Evolutionary conservation across 2,113 vertebrate genomes (phyloP).

Genomic region (Irena cyanogastra): DNA sequence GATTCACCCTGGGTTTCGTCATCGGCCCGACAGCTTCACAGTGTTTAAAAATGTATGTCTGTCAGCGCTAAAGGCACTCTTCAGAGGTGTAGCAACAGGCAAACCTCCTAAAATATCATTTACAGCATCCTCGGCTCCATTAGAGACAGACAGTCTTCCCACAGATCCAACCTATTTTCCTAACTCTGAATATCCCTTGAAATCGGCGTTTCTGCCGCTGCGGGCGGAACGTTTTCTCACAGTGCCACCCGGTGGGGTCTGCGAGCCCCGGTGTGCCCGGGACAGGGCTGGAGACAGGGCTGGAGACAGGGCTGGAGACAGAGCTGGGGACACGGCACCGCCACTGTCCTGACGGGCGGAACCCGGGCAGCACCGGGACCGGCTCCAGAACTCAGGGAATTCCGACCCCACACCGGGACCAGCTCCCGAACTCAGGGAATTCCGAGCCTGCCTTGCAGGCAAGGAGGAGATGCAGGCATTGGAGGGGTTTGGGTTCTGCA

Average conservation of each 20-base stretch:
- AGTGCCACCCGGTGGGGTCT: slow-evolving; percentile 34
- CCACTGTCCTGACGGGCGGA: no score
- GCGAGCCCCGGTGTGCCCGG: background rate
- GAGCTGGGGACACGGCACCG: background rate
- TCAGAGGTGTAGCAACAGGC: background rate
- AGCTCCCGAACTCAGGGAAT: rapidly evolving
- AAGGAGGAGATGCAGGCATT: rapidly evolving
- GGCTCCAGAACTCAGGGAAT: background rate
- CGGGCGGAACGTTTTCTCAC: background rate
- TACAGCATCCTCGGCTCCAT: background rate
- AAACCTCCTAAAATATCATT: background rate
- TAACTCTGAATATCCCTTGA: background rate
- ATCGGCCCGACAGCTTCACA: background rate
- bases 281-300: background rate
- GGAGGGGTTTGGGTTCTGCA: background rate
- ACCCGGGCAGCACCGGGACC: background rate
- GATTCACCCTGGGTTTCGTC: background rate
- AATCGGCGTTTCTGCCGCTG: background rate
- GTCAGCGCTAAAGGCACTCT: background rate
- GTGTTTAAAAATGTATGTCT: background rate
- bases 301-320: background rate
- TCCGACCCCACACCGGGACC: no score
- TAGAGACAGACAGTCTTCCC: background rate
- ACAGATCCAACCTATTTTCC: background rate
- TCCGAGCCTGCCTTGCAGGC: background rate